Evolutionary conservation across 2,797 vertebrate genomes (phyloP), one percentile per base, ranked within the genome.

Genomic region (Sarcophilus harrisii): DNA sequence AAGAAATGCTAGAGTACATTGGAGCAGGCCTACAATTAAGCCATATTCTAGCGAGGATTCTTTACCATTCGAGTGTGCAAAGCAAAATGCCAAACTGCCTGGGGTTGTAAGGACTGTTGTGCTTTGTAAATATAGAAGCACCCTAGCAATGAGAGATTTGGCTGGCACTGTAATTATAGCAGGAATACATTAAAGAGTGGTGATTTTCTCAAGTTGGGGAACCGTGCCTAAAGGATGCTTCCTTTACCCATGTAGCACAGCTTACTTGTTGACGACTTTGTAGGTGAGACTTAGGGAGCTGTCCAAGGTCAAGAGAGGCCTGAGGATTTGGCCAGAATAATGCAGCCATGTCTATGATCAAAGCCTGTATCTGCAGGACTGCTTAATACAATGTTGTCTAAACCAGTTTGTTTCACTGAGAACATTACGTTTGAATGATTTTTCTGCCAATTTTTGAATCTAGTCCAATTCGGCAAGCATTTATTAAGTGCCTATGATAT

Each of bases 21-120:
- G 55, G 21, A 4, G 91, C 94, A 49, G 4, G 21, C 94, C 94
- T 87, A 45, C 94, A 97, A 96, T 94, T 96, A 27, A 49, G 18
- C 95, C 92, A 2, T 95, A 95, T 54, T 91, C 27, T 90, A 96
- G 94, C 45, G 58, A 95, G 94, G 96, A 87, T 18, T 93, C 38
- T 98, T 97, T 96, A 60, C 97, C 96, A 92, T 45, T 60, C 96
- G 92, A 0, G 29, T 32, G 73, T 93, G 18, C 90, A 59, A 97
- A 94, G 95, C 93, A 90, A 94, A 95, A 96, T 57, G 58, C 94
- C 58, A 9, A 8, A 13, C 58, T 97, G 92, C 13, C 9, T 62
- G 95, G 6, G 49, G 0, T 1, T 95, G 3, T 81, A 45, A 81
- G 66, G 66, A 3, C n/a, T 2, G 54, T 55, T 55, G 1, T 12